phyloP scores from a whole-genome alignment of 2,113 vertebrate species.

The Myotis yumanensis region DNA sequence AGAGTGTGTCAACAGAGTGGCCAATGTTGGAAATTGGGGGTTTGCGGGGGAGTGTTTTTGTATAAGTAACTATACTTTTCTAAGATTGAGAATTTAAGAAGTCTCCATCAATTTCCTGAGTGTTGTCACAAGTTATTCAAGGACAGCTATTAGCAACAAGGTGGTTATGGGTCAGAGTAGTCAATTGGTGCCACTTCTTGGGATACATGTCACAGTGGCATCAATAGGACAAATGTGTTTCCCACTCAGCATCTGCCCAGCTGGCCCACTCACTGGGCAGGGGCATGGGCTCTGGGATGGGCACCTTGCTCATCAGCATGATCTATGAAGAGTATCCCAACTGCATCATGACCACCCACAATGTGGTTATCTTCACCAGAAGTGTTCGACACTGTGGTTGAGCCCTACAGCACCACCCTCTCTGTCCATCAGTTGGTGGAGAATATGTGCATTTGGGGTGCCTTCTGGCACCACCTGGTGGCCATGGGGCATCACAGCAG shows the following conservation, averaged over 20 bases:
- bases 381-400: too few species aligned
- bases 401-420: too few species aligned
- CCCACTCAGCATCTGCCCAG: too few species aligned
- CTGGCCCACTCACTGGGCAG: too few species aligned
- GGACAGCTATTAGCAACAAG: not conserved
- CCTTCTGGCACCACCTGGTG: not conserved
- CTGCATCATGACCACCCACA: too few species aligned
- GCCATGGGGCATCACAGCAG: not conserved
- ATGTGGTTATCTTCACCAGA: too few species aligned
- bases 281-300: too few species aligned
- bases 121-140: not conserved
- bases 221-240: not conserved
- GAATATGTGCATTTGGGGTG: too few species aligned
- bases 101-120: not conserved
- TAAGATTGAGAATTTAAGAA: not conserved
- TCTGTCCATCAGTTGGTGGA: too few species aligned
- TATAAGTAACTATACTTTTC: not conserved
- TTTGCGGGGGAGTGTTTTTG: not conserved
- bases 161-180: not conserved
- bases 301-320: too few species aligned
- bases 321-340: too few species aligned
- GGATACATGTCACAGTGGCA: not conserved
- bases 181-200: not conserved
- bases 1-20: not conserved
- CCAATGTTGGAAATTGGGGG: too few species aligned